Evolutionary conservation across 1,140 invertebrate species (phyloP), one percentile per base, ranked within the genome.

Genomic region (Lineus longissimus): DNA sequence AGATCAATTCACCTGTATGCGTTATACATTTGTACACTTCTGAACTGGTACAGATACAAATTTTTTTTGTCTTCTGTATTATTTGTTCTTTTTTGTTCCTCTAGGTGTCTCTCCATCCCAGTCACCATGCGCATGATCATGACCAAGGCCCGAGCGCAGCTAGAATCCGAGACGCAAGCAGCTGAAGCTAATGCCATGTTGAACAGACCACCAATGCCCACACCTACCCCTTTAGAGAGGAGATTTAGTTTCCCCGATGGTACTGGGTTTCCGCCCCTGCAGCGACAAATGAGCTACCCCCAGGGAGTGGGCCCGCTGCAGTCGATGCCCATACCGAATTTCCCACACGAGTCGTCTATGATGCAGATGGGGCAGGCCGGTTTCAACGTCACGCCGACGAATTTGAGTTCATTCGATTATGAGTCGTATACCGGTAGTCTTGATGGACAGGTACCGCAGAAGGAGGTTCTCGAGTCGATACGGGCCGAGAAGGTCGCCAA

Each of bases 61-160:
- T n/a, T n/a, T n/a, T n/a, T n/a, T n/a, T n/a, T n/a, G n/a, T n/a
- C n/a, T n/a, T n/a, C n/a, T n/a, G n/a, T 36, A 4, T 36, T 15
- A 36, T 36, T 36, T 7, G 33, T 36, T 15, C 15, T 4, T 36
- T 4, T 36, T 36, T 36, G 33, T 36, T 69, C 58, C 80, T 79
- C 22, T 73, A 86, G 91, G 68, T 93, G 89, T 69, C 85, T 94
- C 65, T 96, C 94, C 17, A 93, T 97, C 76, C 95, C 95, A 2
- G 86, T 96, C 22, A 94, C 93, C 2, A 86, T 92, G 83, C 84
- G 91, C 65, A 86, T 88, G 2, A 80, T 93, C 7, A 85, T 91
- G 6, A 85, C 86, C 64, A 87, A 86, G 64, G 81, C 79, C n/a
- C 73, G 66, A 9, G 68, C 63, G 36, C 69, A 77, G 54, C 67